Conservation (phyloP, 2,888 invertebrate genomes). For the Amblyjoppa fuscipennis region DNA sequence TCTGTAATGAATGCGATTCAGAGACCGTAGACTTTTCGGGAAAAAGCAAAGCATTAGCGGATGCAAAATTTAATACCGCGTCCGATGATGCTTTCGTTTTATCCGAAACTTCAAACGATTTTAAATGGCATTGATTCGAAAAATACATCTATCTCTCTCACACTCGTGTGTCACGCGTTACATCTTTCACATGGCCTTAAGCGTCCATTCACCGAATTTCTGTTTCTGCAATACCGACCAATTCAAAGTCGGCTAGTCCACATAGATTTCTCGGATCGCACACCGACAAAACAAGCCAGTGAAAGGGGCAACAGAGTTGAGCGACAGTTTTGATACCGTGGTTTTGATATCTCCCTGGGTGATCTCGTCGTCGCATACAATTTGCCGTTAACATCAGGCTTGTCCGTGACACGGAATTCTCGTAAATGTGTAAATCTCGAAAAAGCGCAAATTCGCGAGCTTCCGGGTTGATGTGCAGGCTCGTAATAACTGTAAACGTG, state of each 20-base stretch:
- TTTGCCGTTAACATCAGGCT: not conserved
- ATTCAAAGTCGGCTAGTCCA: not conserved
- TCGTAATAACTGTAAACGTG: not conserved
- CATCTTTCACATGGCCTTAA: too few species aligned
- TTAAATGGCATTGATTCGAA: too few species aligned
- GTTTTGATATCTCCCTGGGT: slow-evolving; percentile 5
- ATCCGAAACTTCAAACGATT: too few species aligned
- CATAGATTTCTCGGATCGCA: not conserved
- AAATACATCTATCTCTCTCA: too few species aligned
- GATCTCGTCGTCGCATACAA: not conserved
- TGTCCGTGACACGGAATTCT: not conserved
- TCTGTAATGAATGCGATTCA: too few species aligned
- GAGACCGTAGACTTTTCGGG: too few species aligned
- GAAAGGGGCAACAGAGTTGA: not conserved
- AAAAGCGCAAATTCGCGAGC: not conserved
- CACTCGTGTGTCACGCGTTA: too few species aligned
- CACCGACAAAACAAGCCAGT: not conserved
- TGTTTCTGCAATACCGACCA: not conserved
- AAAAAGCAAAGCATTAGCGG: too few species aligned
- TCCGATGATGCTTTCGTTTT: too few species aligned
- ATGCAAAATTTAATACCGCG: too few species aligned
- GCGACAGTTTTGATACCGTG: not conserved
- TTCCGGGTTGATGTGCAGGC: not conserved
- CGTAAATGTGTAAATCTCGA: not conserved
- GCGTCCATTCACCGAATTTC: not conserved